Evolutionary conservation across 2,888 invertebrate genomes (phyloP), one percentile per base, ranked within the genome.

Genomic region (Chymomyza amoena): DNA sequence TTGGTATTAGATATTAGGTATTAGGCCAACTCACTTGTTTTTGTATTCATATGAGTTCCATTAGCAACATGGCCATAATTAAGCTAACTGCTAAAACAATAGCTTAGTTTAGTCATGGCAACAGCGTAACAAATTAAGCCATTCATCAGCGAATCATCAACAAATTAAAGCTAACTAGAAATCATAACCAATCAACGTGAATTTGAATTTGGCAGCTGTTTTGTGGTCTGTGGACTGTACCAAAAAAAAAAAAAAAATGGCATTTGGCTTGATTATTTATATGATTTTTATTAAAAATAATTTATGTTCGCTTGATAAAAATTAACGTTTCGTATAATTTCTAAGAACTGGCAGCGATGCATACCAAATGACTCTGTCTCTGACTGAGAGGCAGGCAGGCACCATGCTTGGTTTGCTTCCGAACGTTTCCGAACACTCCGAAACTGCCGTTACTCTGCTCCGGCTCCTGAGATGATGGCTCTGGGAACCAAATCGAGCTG

Each of bases 321-420:
- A 73, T 87, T 79, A 89, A 90, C 82, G 89, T 88, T 76, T 89
- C 90, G 84, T 84, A 89, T 83, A 90, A 90, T 90, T 89, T 78
- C 82, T 66, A 73, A 71, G 89, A 89, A 89, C 87, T 75, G 73
- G 72, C 83, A 87, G 75, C 79, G 77, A 70, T 81, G 87, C 88
- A 76, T 82, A 72, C 75, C 72, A 78, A 76, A 80, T 82, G 78
- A 69, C 32, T 32, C 9, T 32, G 32, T 7, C 32, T 32, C 32
- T 32, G 32, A 9, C 63, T 64, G 69, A n/a, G 52, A 61, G 60
- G 56, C 52, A n/a, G 52, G 52, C 28, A 66, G 52, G 45, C 51
- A 61, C 52, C 51, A 25, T 51, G 61, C 9, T 16, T 50, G 10
- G 51, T 4, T 50, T 51, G 28, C 51, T 39, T n/a, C 16, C 32